These are phyloP conservation scores for Drosophila birchii DNA, from an alignment of 2,888 invertebrate genomes.

Conservation along the genomic window DNA sequence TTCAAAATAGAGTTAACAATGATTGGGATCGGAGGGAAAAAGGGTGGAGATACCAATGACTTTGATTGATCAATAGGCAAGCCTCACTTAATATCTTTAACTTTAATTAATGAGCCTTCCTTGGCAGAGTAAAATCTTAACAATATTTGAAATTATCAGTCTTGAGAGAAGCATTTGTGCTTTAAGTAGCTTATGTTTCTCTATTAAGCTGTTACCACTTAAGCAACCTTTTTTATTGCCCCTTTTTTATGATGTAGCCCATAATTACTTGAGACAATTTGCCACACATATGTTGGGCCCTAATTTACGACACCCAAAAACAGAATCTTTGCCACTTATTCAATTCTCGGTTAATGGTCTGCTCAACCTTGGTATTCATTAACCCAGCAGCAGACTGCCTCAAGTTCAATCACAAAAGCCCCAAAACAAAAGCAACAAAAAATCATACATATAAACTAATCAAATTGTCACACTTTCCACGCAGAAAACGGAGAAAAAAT, in stretches of 20 bases:
- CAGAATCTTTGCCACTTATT: constrained; percentile 49
- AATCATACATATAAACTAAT: constrained; percentile 66
- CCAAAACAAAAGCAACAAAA: constrained; percentile 22
- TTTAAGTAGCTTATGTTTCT: neutral
- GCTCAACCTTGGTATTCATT: constrained; percentile 72
- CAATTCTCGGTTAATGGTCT: constrained; percentile 49
- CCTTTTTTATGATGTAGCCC: constrained; percentile 1
- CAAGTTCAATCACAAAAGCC: constrained; percentile 72
- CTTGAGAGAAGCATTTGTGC: neutral
- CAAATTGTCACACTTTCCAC: constrained; percentile 79
- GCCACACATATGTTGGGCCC: constrained; percentile 4
- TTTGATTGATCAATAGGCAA: constrained; percentile 8
- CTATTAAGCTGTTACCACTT: neutral
- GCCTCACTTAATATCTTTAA: too few species aligned
- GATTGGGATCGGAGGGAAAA: neutral
- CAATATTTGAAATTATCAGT: neutral
- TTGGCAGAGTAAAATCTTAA: neutral
- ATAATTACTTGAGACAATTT: constrained; percentile 20
- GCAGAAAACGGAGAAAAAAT: constrained; percentile 51
- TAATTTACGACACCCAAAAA: constrained; percentile 25
- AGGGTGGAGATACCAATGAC: constrained; percentile 6
- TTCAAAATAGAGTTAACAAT: constrained; percentile 42
- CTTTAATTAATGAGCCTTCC: neutral
- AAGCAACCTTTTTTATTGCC: constrained; percentile 8
- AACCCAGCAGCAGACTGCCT: constrained; percentile 59